Evolutionary conservation across 1,140 invertebrate genomes (phyloP), one percentile per base, ranked within the genome.

Genomic region (Bradysia coprophila): DNA sequence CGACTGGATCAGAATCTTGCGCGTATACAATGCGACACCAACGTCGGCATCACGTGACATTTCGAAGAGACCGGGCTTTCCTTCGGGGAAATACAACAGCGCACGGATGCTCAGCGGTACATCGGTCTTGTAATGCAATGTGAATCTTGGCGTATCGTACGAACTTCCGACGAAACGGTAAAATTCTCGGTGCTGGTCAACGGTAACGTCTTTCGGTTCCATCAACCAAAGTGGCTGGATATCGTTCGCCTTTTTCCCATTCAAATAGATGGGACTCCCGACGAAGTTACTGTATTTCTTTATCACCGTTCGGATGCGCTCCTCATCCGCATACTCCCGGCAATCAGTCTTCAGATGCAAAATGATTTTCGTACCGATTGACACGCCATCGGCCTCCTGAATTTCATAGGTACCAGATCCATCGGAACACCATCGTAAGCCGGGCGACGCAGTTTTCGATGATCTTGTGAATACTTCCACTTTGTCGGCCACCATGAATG

Each of bases 211-310:
- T 65, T 90, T 94, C 0, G 89, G 77, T 47, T 96, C 87, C 66
- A 83, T 73, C 49, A 92, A 71, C 93, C 94, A 98, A 8, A 98
- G 55, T 1, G 93, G 89, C 74, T 94, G 78, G 23, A 92, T 75
- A 23, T 75, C 75, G 60, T 94, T 95, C 1, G 77, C 72, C 62
- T 75, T 76, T 52, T 84, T 79, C 24, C 85, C 85, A 68, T 97
- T 96, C 2, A 97, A 60, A 52, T 74, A 81, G 52, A 98, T 92
- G 1, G 92, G 88, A 54, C 81, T 86, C 5, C 88, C 83, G 37
- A 97, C 85, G 61, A 97, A 97, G 60, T 95, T 96, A 56, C 91
- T 96, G 64, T 97, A 97, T 57, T 95, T 96, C 51, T 89, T 81
- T 32, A 97, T 85, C 28, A 97, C 78, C 46, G 71, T 82, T 83